Base-by-base conservation (phyloP, 2,113 vertebrate genomes). In the Struthio camelus region DNA sequence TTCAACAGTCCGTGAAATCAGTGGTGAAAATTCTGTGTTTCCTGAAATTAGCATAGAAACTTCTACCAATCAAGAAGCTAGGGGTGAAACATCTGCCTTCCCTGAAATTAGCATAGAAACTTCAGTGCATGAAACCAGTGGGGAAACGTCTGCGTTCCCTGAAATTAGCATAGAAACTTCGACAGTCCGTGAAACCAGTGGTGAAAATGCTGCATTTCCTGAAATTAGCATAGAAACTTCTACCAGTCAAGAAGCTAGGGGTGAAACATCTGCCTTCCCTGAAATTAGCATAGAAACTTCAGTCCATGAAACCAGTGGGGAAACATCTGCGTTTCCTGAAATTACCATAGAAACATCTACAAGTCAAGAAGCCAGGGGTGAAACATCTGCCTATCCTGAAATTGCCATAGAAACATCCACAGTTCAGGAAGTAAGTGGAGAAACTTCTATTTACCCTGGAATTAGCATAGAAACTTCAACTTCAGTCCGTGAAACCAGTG, bases 151-250 rank as follows among this genome's bases (percentile, higher is more conserved):
- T 79, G 93, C 50, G 0, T 90, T 87, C 50, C 96, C 96, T 5
- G 97, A 98, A 85, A 94, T 97, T 38, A 98, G 97, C 44, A 98
- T 97, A 88, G 96, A 97, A 87, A 96, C 97, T 25, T 97, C 98
- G 0, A 80, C 93, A 0, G 83, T 97, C 46, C 95, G 56, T 0
- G 97, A 97, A 87, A 96, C 65, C n/a, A 98, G 97, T 58, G 96
- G 96, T 11, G 95, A 98, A 48, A 73, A 48, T 3, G 95, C 96
- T 80, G 97, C 92, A 1, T 77, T 80, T 46, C 90, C 79, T 12
- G 85, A 78, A 5, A 85, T 59, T 11, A 96, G 85, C 16, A 86
- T 85, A 87, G 94, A 95, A 67, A 87, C 94, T 50, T 85, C 94
- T 0, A 95, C 56, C 2, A 30, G 50, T 70, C 81, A 94, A 4